Evolutionary conservation across 2,888 invertebrate species (phyloP).

Genomic region (Arctia plantaginis): DNA sequence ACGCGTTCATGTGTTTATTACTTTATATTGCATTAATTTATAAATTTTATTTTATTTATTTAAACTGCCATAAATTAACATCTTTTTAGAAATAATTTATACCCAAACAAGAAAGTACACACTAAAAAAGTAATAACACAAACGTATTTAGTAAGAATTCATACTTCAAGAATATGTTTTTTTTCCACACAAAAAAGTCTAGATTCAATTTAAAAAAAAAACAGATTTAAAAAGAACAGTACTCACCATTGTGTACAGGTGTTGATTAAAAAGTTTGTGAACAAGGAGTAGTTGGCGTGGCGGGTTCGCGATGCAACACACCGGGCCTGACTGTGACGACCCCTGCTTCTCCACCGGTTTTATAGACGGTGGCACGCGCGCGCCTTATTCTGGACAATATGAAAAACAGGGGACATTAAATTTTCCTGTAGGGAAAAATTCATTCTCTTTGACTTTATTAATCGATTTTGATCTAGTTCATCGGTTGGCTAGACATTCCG

Average conservation of each 20-base stretch:
- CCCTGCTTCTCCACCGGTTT: slow-evolving; percentile 54
- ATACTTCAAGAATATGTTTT: neutral
- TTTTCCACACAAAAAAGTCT: neutral
- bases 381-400: slow-evolving; percentile 63
- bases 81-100: neutral
- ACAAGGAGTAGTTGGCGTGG: slow-evolving; percentile 62
- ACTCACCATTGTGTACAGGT: slow-evolving; percentile 48
- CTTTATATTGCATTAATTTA: neutral
- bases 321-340: slow-evolving; percentile 77
- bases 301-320: slow-evolving; percentile 82
- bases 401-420: slow-evolving; percentile 24
- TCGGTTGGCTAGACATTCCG: neutral
- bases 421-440: neutral
- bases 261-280: slow-evolving; percentile 28
- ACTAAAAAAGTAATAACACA: neutral
- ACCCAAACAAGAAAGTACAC: neutral
- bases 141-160: neutral
- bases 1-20: neutral
- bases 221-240: neutral
- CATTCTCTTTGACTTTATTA: neutral
- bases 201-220: neutral
- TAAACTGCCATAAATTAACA: neutral
- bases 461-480: neutral
- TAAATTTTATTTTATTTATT: neutral
- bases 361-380: slow-evolving; percentile 50